Evolutionary conservation across 2,888 invertebrate species (phyloP).

Genomic region (Nymphalis urticae): DNA sequence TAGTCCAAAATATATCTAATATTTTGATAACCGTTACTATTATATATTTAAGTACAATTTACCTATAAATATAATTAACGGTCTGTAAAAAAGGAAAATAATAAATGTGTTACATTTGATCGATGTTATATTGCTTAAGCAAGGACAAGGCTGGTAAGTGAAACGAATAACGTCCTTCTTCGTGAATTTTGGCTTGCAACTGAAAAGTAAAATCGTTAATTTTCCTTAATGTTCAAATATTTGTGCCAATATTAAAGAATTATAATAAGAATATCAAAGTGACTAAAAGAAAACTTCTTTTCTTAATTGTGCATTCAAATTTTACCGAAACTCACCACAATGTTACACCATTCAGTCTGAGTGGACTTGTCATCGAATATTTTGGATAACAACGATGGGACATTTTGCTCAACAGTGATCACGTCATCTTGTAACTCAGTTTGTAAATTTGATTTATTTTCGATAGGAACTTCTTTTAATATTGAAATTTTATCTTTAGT

Average conservation of each 20-base stretch:
- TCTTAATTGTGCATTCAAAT: no score
- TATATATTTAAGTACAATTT: slow-evolving; percentile 25
- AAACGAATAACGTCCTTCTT: slow-evolving; percentile 61
- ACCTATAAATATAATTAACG: neutral
- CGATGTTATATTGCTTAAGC: slow-evolving; percentile 49
- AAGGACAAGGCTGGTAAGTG: slow-evolving; percentile 59
- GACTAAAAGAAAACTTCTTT: no score
- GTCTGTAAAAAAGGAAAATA: neutral
- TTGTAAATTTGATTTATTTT: slow-evolving; percentile 5
- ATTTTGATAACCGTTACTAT: slow-evolving; percentile 4
- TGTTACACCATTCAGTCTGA: slow-evolving; percentile 62
- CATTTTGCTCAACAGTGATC: neutral
- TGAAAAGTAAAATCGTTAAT: slow-evolving; percentile 46
- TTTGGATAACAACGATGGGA: neutral
- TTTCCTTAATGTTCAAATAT: neutral
- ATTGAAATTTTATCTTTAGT: slow-evolving; percentile 24
- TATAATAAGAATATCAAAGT: no score
- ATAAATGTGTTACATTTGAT: slow-evolving; percentile 10
- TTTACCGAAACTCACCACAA: slow-evolving; percentile 52
- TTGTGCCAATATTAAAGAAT: no score
- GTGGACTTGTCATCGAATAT: slow-evolving; percentile 42
- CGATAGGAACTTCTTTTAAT: slow-evolving; percentile 16
- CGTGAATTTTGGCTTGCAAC: slow-evolving; percentile 59
- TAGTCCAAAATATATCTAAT: neutral
- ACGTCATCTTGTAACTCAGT: neutral